Conservation (phyloP, 2,797 vertebrate genomes). For the Scyliorhinus canicula region DNA sequence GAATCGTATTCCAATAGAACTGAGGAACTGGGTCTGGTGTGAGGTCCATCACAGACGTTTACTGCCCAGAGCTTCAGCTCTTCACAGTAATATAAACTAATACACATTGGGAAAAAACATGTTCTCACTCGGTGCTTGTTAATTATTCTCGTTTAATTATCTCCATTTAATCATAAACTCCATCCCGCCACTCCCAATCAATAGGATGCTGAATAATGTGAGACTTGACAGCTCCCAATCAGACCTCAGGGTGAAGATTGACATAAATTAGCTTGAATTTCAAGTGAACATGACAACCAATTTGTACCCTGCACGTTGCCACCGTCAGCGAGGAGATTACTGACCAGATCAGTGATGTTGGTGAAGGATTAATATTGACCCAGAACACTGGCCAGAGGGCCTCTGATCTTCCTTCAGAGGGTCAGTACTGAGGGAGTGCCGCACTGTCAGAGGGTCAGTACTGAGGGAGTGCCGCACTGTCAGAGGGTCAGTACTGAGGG, state of each 20-base stretch:
- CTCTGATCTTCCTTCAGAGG: too few species aligned
- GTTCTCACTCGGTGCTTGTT: background rate
- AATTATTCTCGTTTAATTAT: background rate
- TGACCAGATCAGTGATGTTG: background rate
- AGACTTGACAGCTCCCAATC: too few species aligned
- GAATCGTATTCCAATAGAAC: background rate
- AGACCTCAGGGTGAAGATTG: background rate
- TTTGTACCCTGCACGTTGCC: background rate
- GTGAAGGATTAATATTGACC: background rate
- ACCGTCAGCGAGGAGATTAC: background rate
- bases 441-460: background rate
- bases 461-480: background rate
- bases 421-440: too few species aligned
- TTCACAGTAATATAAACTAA: background rate
- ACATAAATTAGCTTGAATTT: background rate
- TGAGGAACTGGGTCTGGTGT: background rate
- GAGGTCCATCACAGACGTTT: background rate
- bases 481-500: background rate
- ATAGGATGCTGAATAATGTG: background rate
- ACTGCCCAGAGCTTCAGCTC: background rate
- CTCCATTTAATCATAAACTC: background rate
- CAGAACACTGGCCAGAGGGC: too few species aligned
- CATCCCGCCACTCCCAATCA: too few species aligned
- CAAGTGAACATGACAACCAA: background rate
- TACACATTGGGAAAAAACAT: background rate